Conservation (phyloP, 2,113 vertebrate species). For the Brienomyrus longianalis region DNA sequence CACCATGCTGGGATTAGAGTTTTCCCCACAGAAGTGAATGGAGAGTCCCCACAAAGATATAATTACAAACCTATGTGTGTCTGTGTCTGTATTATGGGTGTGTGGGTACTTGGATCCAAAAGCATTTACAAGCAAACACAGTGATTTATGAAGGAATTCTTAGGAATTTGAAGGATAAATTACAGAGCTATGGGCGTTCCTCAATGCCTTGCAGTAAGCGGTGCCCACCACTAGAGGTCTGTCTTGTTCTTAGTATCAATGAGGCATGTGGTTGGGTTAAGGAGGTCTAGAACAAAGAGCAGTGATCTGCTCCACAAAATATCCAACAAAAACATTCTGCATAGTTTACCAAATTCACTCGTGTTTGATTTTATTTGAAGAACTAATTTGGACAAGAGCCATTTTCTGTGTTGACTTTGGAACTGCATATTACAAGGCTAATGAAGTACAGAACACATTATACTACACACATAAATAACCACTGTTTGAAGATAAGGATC, state of each 20-base stretch:
- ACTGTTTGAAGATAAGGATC: background rate
- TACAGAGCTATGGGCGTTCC: too few species aligned
- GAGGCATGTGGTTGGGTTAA: background rate
- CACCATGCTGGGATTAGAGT: too few species aligned
- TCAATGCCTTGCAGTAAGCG: background rate
- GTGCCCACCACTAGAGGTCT: background rate
- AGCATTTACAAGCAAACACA: background rate
- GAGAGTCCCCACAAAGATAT: too few species aligned
- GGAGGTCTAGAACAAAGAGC: background rate
- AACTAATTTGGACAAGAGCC: background rate
- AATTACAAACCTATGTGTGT: background rate
- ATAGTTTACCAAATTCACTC: background rate
- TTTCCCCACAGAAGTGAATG: too few species aligned
- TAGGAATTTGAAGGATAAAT: background rate
- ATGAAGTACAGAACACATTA: background rate
- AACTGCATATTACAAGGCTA: background rate
- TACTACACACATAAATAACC: background rate
- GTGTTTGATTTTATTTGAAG: background rate
- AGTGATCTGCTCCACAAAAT: background rate
- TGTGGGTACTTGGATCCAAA: background rate
- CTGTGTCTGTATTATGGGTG: background rate
- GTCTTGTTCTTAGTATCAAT: background rate
- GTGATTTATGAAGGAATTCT: background rate
- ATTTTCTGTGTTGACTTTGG: background rate
- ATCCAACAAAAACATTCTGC: background rate